phyloP scores from a whole-genome alignment of 2,888 invertebrate genomes.

The Neoitamus cyanurus region DNA sequence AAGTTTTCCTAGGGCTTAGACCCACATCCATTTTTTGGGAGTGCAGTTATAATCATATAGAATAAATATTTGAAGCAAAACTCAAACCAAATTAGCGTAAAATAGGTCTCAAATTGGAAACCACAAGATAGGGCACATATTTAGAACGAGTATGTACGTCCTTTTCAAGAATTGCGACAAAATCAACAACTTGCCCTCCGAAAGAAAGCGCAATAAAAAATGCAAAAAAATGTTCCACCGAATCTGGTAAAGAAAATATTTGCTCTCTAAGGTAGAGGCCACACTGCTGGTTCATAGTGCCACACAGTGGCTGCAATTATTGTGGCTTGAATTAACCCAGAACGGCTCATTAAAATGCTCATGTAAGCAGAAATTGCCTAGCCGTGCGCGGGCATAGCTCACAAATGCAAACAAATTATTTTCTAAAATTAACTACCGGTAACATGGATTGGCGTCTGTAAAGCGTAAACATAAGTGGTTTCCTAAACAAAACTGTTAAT shows the following conservation, averaged over 20 bases:
- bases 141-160: no score
- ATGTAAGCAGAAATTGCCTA: not conserved
- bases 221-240: no score
- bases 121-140: no score
- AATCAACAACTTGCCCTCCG: not conserved
- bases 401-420: constrained; percentile 7
- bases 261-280: not conserved
- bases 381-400: not conserved
- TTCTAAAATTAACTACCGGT: constrained; percentile 45
- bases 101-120: no score
- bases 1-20: no score
- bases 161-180: no score
- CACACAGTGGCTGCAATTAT: not conserved
- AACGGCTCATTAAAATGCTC: constrained; percentile 22
- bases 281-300: not conserved
- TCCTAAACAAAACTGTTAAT: constrained; percentile 18
- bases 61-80: no score
- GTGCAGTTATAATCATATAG: no score
- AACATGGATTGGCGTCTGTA: constrained; percentile 22
- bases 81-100: no score
- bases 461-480: constrained; percentile 38
- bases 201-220: not conserved
- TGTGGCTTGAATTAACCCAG: not conserved
- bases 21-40: no score
- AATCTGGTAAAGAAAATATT: not conserved